Conservation (phyloP, 2,797 vertebrate genomes). For the Thamnophis elegans region DNA sequence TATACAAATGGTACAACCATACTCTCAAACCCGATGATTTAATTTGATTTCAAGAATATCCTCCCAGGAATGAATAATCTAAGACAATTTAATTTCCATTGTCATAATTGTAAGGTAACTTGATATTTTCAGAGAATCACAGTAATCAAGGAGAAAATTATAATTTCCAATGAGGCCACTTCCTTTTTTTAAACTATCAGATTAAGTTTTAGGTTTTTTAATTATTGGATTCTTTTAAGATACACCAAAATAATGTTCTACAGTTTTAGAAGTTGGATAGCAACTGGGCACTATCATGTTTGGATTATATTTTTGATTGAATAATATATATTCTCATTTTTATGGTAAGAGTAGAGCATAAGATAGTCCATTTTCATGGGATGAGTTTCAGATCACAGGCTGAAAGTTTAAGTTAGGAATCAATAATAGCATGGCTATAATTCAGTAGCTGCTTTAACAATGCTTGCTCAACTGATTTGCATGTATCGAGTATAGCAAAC, state of each 20-base stretch:
- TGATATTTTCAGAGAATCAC: not conserved
- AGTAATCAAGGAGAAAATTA: not conserved
- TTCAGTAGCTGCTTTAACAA: not conserved
- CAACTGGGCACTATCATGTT: not conserved
- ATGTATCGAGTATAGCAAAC: not conserved
- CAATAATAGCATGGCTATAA: not conserved
- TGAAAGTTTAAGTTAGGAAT: not conserved
- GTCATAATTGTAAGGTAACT: not conserved
- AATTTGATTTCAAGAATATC: not conserved
- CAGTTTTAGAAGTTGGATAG: not conserved
- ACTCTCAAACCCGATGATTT: not conserved
- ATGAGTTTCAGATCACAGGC: not conserved
- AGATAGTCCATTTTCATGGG: not conserved
- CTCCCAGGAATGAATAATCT: not conserved
- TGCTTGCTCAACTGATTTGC: conserved; percentile 30
- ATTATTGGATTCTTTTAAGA: not conserved
- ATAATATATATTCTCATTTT: not conserved
- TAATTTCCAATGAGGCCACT: not conserved
- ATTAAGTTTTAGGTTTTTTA: not conserved
- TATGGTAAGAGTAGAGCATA: not conserved
- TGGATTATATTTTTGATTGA: conserved; percentile 13
- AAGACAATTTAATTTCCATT: not conserved
- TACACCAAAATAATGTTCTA: not conserved
- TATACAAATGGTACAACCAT: not conserved
- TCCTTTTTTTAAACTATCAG: not conserved